Evolutionary conservation across 92 coral and sea anemone genomes (phyloP).

Genomic region (Meandrina meandrites): DNA sequence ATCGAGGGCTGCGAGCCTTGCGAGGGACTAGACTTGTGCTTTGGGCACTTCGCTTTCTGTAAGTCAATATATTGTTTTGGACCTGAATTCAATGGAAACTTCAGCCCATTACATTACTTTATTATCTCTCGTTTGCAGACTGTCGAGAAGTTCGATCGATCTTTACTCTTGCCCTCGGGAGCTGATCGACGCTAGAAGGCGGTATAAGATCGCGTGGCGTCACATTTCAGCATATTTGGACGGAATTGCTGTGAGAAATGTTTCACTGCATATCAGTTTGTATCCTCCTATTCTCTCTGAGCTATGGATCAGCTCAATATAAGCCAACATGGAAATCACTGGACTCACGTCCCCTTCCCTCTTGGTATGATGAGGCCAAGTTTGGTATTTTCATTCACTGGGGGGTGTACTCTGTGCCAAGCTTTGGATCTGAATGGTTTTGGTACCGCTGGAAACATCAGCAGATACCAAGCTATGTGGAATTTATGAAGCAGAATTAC

Average conservation of each 20-base stretch:
- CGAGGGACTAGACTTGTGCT: too few relatives aligned
- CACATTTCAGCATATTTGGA: neutral
- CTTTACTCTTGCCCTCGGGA: too few relatives aligned
- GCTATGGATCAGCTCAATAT: conserved; percentile 39
- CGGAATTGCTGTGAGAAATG: neutral
- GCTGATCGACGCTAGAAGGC: neutral
- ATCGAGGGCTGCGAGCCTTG: too few relatives aligned
- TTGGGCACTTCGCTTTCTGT: neutral
- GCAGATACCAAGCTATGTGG: conserved; percentile 57
- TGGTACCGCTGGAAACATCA: conserved; percentile 57
- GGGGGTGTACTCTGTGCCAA: conserved; percentile 89
- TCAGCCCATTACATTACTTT: neutral
- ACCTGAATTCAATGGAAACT: neutral
- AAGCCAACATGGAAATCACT: conserved; percentile 66
- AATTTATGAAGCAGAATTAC: conserved; percentile 83
- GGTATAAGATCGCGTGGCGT: neutral
- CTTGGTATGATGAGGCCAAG: conserved; percentile 88
- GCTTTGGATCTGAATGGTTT: conserved; percentile 87
- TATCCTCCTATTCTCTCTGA: neutral
- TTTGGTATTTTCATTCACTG: conserved; percentile 82
- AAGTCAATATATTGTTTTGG: neutral
- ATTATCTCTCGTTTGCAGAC: neutral
- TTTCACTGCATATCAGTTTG: neutral
- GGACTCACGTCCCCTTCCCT: conserved; percentile 75
- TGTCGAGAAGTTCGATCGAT: neutral